Conservation (phyloP, 1,140 invertebrate genomes). For the Zaprionus capensis region DNA sequence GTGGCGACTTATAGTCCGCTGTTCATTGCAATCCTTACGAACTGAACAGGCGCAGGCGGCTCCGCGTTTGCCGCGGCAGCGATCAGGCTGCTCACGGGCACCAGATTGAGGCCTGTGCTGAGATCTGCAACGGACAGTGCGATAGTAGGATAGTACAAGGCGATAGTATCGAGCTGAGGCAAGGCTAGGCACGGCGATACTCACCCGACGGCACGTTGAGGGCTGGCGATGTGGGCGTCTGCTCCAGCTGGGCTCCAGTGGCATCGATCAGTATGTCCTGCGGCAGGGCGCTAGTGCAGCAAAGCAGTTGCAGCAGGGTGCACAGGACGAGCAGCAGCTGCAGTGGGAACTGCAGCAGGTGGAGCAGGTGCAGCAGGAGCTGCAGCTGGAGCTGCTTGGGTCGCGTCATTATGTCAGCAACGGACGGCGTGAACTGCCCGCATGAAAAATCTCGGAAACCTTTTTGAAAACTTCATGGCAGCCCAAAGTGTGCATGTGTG, state of each 20-base stretch:
- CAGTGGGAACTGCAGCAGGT: slow-evolving; percentile 28
- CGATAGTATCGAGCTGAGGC: background rate
- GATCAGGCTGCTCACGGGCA: slow-evolving; percentile 67
- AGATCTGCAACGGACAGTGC: slow-evolving; percentile 48
- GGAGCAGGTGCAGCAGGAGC: background rate
- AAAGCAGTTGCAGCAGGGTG: slow-evolving; percentile 3
- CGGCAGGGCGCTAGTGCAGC: slow-evolving; percentile 27
- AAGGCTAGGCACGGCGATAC: background rate
- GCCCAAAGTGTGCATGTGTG: background rate
- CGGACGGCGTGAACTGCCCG: slow-evolving; percentile 36
- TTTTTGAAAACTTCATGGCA: slow-evolving; percentile 58
- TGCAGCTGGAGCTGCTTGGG: slow-evolving; percentile 15
- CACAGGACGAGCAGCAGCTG: slow-evolving; percentile 17
- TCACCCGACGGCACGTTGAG: slow-evolving; percentile 67
- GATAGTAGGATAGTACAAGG: background rate
- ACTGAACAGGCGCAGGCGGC: slow-evolving; percentile 66
- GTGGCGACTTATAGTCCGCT: slow-evolving; percentile 59
- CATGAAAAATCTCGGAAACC: slow-evolving; percentile 69
- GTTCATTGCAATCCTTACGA: slow-evolving; percentile 72
- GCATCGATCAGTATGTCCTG: slow-evolving; percentile 33
- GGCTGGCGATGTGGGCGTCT: slow-evolving; percentile 24
- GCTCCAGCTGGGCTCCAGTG: slow-evolving; percentile 4
- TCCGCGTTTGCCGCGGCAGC: slow-evolving; percentile 67
- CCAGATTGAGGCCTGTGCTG: slow-evolving; percentile 65
- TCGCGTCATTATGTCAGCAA: slow-evolving; percentile 51